Base-by-base conservation (phyloP, 2,888 invertebrate genomes). In the Vandiemenella viatica region DNA sequence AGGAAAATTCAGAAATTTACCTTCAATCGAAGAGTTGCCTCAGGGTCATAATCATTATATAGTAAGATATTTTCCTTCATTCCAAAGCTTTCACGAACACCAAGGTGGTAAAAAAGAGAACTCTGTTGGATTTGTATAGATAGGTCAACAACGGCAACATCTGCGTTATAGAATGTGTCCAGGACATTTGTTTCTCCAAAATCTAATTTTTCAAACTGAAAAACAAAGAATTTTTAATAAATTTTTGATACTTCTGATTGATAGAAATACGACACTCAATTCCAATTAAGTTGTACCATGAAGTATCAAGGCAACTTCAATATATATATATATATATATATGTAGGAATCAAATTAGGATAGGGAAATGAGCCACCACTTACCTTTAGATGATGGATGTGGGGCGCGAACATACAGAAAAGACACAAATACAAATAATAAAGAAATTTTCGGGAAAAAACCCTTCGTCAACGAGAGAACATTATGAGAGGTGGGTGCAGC, bases 111-210 rank as follows among this genome's bases (percentile, higher is more conserved):
- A 59, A 91, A 86, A 50, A 98, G 71, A 0, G 95, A 83, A 56
- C 91, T 89, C 65, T 95, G 93, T 67, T 98, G 97, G 20, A 86
- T 69, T 59, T 86, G 83, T 46, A 95, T 71, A 26, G 92, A 91
- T 58, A 97, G 74, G 67, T 98, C 98, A 40, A 97, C 91, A 37
- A 98, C 76, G 0, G 91, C 95, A 42, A 97, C 91, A 67, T 98
- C 97, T 0, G 98, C 97, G 76, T 95, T 95, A 69, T 97, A 97
- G 69, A 98, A 97, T 56, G 82, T 83, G 64, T 96, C 95, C 60
- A 96, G 69, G 1, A 90, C 89, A 66, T 88, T 89, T 13, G 91
- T 86, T 70, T 97, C 97, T 1, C 96, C 97, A 69, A 95, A 97
- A 69, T 98, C 97, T 56, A 97, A 71, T 65, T 91, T 92, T 65